These are phyloP conservation scores for Copsychus sechellarum DNA, from an alignment of 2,113 vertebrate genomes.

Conservation along the genomic window DNA sequence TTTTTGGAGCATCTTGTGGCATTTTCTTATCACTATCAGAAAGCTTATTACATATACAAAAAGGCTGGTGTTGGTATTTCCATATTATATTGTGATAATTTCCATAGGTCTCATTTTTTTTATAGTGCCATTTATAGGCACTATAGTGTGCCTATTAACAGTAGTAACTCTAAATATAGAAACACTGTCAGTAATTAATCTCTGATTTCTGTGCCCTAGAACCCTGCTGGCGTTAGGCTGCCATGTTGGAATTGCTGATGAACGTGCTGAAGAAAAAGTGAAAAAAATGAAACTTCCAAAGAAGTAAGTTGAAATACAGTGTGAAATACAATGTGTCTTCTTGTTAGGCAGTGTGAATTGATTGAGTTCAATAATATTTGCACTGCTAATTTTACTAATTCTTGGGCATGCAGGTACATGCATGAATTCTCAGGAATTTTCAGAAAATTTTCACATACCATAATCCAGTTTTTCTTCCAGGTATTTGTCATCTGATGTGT, in stretches of 20 bases:
- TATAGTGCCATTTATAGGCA: not conserved
- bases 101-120: not conserved
- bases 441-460: not conserved
- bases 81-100: not conserved
- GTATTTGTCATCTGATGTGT: not conserved
- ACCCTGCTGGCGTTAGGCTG: slow-evolving; percentile 92
- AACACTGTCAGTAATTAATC: not conserved
- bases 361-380: not conserved
- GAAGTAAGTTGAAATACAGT: slow-evolving; percentile 80
- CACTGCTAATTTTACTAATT: not conserved
- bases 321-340: not conserved
- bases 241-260: slow-evolving; percentile 92
- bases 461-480: not conserved
- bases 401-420: not conserved
- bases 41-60: not conserved
- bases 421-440: not conserved
- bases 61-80: not conserved
- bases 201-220: slow-evolving; percentile 71
- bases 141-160: not conserved
- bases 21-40: not conserved
- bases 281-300: slow-evolving; percentile 89
- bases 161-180: not conserved
- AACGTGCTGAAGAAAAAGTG: slow-evolving; percentile 90
- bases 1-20: not conserved
- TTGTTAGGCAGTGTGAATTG: not conserved